phyloP scores from a whole-genome alignment of 2,113 vertebrate species.

The Ochotona princeps region DNA sequence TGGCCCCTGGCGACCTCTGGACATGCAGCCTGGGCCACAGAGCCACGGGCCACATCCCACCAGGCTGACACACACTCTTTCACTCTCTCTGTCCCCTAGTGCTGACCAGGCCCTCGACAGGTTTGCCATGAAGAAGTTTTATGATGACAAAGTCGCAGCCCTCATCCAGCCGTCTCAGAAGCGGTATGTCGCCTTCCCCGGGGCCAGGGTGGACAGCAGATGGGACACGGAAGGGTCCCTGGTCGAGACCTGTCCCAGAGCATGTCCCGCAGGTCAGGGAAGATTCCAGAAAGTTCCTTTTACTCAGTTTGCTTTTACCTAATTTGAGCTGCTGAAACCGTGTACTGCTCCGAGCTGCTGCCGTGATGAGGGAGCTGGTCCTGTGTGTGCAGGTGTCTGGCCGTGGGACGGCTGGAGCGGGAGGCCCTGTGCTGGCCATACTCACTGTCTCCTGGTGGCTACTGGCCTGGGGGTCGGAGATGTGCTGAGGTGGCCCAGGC shows the following conservation, averaged over 20 bases:
- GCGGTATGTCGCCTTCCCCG: slow-evolving; percentile 86
- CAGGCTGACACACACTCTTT: background rate
- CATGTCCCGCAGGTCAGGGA: background rate
- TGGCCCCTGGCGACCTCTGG: rapidly evolving
- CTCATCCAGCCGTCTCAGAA: slow-evolving; percentile 98
- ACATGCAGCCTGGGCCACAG: rapidly evolving
- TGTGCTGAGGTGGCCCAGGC: background rate
- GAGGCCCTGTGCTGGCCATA: background rate
- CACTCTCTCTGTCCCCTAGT: slow-evolving; percentile 82
- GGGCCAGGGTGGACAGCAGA: background rate
- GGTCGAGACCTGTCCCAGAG: background rate
- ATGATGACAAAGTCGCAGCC: slow-evolving; percentile 96
- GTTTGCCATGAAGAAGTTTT: slow-evolving; percentile 99
- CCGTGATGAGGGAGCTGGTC: background rate
- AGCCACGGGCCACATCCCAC: rapidly evolving
- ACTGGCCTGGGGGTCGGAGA: background rate
- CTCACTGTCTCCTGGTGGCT: background rate
- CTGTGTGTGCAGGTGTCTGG: no score
- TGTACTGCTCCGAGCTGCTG: background rate
- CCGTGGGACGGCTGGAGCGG: background rate
- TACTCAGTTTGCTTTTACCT: background rate
- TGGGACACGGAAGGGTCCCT: no score
- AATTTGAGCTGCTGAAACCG: rapidly evolving
- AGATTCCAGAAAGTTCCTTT: no score
- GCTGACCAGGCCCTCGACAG: slow-evolving; percentile 98